Evolutionary conservation across 2,113 vertebrate genomes (phyloP).

Genomic region (Pseudorasbora parva): DNA sequence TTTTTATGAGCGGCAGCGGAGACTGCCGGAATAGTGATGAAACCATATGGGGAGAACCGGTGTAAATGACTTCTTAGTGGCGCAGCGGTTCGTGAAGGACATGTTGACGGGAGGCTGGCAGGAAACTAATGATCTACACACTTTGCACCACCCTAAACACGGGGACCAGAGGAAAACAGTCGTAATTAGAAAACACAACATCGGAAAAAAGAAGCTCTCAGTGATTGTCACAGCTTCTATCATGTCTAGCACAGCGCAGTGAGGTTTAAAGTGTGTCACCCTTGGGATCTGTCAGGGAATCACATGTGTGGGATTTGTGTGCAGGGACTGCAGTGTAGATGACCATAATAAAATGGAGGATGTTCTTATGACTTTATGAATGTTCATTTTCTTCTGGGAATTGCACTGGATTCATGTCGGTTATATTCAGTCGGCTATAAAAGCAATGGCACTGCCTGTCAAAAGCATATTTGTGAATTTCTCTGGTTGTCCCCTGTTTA

Average conservation of each 20-base stretch:
- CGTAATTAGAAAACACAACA: constrained; percentile 54
- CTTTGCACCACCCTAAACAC: constrained; percentile 61
- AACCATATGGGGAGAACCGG: constrained; percentile 77
- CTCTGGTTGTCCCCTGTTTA: neutral
- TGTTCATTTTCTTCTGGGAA: constrained; percentile 5
- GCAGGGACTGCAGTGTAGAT: neutral
- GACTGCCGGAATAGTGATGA: constrained; percentile 71
- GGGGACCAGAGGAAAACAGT: constrained; percentile 27
- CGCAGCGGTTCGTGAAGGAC: constrained; percentile 84
- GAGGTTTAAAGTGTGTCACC: constrained; percentile 25
- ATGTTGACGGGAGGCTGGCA: constrained; percentile 72
- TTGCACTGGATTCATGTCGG: neutral
- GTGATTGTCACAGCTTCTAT: constrained; percentile 20
- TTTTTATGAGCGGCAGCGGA: constrained; percentile 63
- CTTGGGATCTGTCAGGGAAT: constrained; percentile 24
- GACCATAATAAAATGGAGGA: constrained; percentile 7
- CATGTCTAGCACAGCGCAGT: neutral
- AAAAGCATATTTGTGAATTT: neutral
- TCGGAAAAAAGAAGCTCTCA: constrained; percentile 28
- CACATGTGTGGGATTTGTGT: constrained; percentile 7
- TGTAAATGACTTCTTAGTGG: constrained; percentile 82
- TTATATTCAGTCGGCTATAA: neutral
- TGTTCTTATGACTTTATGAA: constrained; percentile 12
- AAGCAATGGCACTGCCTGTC: neutral
- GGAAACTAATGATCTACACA: constrained; percentile 79